Conservation (phyloP, 2,888 invertebrate genomes). For the Lasioglossum lativentre region DNA sequence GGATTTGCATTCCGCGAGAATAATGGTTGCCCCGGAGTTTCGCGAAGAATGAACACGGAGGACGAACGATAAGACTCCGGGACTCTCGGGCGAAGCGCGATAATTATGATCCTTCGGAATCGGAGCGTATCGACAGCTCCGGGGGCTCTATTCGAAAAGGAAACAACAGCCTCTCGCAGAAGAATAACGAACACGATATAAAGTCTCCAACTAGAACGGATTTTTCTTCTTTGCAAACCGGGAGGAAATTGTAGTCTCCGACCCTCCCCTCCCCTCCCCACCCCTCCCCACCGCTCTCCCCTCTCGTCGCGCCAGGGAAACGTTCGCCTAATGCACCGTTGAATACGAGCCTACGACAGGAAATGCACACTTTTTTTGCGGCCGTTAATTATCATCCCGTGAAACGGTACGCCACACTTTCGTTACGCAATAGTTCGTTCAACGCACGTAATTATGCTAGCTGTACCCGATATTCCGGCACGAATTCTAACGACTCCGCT, state of each 20-base stretch:
- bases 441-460: conserved; percentile 56
- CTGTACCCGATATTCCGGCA: conserved; percentile 44
- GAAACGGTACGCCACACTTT: conserved; percentile 44
- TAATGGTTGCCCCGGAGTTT: conserved; percentile 65
- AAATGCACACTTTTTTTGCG: conserved; percentile 25
- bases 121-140: conserved; percentile 46
- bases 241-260: not conserved
- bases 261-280: too few species aligned
- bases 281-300: not conserved
- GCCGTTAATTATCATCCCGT: conserved; percentile 56
- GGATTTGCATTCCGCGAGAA: conserved; percentile 71
- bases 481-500: conserved; percentile 50
- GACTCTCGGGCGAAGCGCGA: conserved; percentile 37
- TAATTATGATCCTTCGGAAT: conserved; percentile 60
- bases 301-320: not conserved
- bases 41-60: conserved; percentile 30
- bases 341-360: conserved; percentile 23
- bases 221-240: not conserved
- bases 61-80: conserved; percentile 56
- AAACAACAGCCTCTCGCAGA: not conserved
- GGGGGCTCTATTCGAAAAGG: conserved; percentile 12
- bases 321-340: conserved; percentile 15
- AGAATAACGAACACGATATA: conserved; percentile 26
- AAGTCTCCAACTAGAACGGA: not conserved
- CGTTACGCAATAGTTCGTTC: conserved; percentile 41